Percentiles rank a stretch among this genome's conserved stretches.
Conservation (phyloP, 2,888 invertebrate species). For the Rhamnusium bicolor region DNA sequence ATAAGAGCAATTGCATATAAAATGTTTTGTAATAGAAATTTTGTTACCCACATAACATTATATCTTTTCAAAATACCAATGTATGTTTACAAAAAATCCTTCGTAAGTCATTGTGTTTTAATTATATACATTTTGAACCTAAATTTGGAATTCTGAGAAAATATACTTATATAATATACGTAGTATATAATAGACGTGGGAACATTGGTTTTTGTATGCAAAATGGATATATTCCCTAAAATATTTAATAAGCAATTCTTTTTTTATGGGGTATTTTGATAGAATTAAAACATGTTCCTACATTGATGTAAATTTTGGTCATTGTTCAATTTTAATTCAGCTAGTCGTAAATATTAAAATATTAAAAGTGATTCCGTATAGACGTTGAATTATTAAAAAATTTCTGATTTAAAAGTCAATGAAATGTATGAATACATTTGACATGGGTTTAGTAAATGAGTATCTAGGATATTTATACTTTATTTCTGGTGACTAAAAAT, state of each 20-base stretch:
- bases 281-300: background rate
- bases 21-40: background rate
- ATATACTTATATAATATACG: too few relatives aligned
- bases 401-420: background rate
- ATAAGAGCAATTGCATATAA: background rate
- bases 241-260: too few relatives aligned
- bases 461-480: background rate
- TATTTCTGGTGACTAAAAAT: background rate
- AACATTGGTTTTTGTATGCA: too few relatives aligned
- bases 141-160: too few relatives aligned
- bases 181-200: too few relatives aligned
- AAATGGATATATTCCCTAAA: too few relatives aligned
- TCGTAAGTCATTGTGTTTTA: too few relatives aligned
- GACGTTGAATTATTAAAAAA: background rate
- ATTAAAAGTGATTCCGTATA: background rate
- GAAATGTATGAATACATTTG: background rate
- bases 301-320: background rate
- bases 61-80: constrained; percentile 5
- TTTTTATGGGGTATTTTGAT: background rate
- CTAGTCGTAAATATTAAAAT: background rate
- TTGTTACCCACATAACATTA: constrained; percentile 14
- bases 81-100: too few relatives aligned
- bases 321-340: background rate
- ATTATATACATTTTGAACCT: too few relatives aligned
- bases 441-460: background rate